Evolutionary conservation across 2,113 vertebrate species (phyloP), one percentile per base, ranked within the genome.

Genomic region (Argyrosomus japonicus): DNA sequence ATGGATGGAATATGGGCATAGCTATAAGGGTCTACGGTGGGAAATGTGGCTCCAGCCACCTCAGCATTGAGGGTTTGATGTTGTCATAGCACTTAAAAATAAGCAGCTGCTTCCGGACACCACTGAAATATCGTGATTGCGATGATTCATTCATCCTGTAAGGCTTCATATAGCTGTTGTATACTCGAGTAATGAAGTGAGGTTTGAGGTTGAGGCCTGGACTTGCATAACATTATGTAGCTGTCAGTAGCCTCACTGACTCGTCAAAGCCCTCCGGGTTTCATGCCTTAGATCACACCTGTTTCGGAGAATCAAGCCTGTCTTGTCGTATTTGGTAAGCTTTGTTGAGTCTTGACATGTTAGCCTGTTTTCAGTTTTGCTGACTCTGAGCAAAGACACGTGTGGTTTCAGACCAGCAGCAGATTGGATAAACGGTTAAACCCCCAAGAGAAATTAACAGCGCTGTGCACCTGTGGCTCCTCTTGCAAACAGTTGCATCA

Each of bases 401-500:
- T 82, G 82, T 91, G 72, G 86, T 88, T 91, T 87, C 79, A 64
- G 9, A 25, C 40, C 57, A 45, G 68, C 14, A 3, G 6, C 36
- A 43, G 12, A 68, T 54, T 76, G 70, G 32, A 45, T 79, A 61
- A 87, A 71, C 12, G 0, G 60, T 84, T 81, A 69, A 89, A 77
- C 58, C 91, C n/a, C 53, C 64, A 15, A 87, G 92, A 82, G 93
- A 93, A 65, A 57, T 72, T 10, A 86, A 29, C 68, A 15, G 78
- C 19, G 0, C n/a, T 5, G 19, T 81, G 87, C 93, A 94, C 90
- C 93, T 94, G 92, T 79, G 79, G 12, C 82, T 77, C 45, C 57
- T 82, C 77, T 91, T 91, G 83, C 89, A 82, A 29, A 19, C 32
- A 14, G 73, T 93, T 92, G 13, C 90, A 87, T 92, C 86, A 91